These are phyloP conservation scores for Eriocheir sinensis DNA, from an alignment of 1,140 invertebrate genomes.

Conservation along the genomic window DNA sequence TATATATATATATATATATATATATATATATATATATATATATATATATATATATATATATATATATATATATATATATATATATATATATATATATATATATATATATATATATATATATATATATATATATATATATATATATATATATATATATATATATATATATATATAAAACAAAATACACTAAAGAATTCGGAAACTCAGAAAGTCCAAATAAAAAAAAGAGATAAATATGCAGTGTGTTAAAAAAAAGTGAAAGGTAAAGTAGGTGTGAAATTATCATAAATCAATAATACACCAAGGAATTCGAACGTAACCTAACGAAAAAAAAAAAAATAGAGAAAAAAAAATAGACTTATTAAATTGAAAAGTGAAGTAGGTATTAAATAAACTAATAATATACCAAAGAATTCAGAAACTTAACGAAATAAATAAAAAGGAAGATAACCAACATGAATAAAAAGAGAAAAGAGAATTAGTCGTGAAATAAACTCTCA, in stretches of 20 bases:
- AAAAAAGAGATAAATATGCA: no score
- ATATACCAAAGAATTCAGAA: background rate
- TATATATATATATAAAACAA: conserved; percentile 19
- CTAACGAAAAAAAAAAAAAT: no score
- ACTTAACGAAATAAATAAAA: background rate
- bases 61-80: background rate
- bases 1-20: no score
- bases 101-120: conserved; percentile 28
- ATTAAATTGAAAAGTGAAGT: no score
- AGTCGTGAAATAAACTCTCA: no score
- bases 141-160: conserved; percentile 28
- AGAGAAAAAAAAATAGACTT: no score
- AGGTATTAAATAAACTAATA: no score
- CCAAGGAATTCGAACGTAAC: no score
- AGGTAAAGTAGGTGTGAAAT: no score
- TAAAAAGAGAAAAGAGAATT: no score
- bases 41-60: background rate
- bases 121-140: conserved; percentile 28
- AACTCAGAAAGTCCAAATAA: background rate
- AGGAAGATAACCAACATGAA: no score
- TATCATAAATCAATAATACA: no score
- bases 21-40: background rate
- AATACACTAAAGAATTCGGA: background rate
- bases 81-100: background rate
- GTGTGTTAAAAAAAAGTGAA: background rate